These are phyloP conservation scores for Gallinago stenura DNA, from an alignment of 2,797 vertebrate species.

Conservation along the genomic window DNA sequence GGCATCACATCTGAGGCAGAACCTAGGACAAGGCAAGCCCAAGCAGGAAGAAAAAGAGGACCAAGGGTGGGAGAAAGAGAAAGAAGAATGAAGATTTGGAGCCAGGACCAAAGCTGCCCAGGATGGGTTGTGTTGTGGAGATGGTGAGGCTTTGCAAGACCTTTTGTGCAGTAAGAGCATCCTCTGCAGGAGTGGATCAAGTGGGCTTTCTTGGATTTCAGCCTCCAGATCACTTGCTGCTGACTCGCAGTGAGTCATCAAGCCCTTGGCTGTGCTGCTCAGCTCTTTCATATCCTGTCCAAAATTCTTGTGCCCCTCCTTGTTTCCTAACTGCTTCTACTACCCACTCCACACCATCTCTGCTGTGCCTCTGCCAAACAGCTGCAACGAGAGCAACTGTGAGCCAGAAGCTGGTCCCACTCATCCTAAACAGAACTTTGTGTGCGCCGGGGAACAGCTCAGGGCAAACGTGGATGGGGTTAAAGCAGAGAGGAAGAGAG, in stretches of 20 bases:
- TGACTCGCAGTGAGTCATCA: neutral
- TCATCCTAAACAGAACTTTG: neutral
- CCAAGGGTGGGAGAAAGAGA: neutral
- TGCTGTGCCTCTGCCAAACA: conserved; percentile 11
- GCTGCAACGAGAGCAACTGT: neutral
- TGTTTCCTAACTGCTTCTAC: neutral
- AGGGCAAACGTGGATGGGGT: neutral
- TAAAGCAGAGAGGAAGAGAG: neutral
- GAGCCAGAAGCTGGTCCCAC: neutral
- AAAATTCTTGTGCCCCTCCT: conserved; percentile 34
- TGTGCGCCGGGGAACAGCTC: neutral
- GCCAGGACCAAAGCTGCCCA: neutral
- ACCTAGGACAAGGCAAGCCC: neutral
- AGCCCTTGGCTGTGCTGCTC: neutral
- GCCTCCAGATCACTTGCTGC: neutral
- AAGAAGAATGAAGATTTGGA: neutral
- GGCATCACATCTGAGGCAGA: neutral
- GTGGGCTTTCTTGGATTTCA: neutral
- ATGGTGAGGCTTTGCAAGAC: neutral
- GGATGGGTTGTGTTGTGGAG: neutral
- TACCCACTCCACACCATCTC: neutral
- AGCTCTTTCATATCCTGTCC: neutral
- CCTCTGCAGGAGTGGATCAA: neutral
- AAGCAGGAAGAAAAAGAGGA: neutral
- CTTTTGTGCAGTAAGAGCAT: neutral